These are phyloP conservation scores for Monopterus albus DNA, from an alignment of 2,113 vertebrate species.

Conservation along the genomic window DNA sequence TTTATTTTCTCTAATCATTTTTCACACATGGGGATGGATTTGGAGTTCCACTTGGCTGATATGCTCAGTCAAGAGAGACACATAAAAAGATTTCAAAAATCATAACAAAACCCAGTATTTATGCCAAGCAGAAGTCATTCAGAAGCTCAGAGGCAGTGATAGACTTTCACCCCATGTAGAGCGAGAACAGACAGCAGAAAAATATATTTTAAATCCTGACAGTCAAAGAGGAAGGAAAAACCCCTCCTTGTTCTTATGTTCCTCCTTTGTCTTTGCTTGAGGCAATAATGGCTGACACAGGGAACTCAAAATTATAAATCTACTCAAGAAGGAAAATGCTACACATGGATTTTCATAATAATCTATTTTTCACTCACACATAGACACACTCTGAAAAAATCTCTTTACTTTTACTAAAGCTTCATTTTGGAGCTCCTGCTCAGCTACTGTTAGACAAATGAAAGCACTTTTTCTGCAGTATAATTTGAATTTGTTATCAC, in stretches of 20 bases:
- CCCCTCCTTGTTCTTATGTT: conserved; percentile 29
- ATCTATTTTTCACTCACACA: conserved; percentile 54
- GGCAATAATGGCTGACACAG: conserved; percentile 56
- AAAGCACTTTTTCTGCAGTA: conserved; percentile 71
- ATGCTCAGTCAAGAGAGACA: conserved; percentile 39
- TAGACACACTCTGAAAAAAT: conserved; percentile 18
- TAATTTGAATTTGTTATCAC: conserved; percentile 81
- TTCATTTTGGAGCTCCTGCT: conserved; percentile 61
- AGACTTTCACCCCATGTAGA: conserved; percentile 38
- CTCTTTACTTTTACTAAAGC: conserved; percentile 50
- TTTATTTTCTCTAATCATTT: conserved; percentile 54
- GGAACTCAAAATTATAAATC: conserved; percentile 67
- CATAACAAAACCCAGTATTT: conserved; percentile 34
- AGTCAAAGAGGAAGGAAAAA: conserved; percentile 8
- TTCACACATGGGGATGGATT: conserved; percentile 43
- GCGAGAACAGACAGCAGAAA: conserved; percentile 16
- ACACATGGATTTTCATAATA: conserved; percentile 70
- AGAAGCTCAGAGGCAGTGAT: conserved; percentile 11
- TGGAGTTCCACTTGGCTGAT: conserved; percentile 39
- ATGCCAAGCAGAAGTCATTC: conserved; percentile 22
- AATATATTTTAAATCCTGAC: conserved; percentile 38
- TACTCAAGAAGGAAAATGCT: conserved; percentile 62
- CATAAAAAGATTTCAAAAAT: conserved; percentile 30
- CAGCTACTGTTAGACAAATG: conserved; percentile 73
- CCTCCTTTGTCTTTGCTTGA: conserved; percentile 58